Evolutionary conservation across 2,888 invertebrate genomes (phyloP).

Genomic region (Tiliacea citrago): DNA sequence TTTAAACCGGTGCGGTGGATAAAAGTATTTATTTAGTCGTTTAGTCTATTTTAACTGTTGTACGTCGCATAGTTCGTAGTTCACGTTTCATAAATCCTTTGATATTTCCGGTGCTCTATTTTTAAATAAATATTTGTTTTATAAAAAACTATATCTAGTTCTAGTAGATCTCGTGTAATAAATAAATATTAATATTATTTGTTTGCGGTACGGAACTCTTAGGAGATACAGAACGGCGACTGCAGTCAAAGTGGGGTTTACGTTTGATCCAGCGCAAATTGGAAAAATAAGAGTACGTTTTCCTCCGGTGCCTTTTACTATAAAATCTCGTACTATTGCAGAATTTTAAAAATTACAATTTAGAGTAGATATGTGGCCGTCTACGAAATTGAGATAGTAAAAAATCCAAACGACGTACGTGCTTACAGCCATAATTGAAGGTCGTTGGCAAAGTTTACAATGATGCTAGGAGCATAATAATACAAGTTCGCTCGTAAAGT

Average conservation of each 20-base stretch:
- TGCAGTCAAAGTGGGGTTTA: conserved; percentile 70
- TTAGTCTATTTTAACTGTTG: conserved; percentile 21
- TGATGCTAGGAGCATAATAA: conserved; percentile 84
- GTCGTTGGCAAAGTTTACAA: conserved; percentile 81
- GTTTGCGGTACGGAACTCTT: conserved; percentile 28
- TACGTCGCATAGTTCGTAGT: conserved; percentile 1
- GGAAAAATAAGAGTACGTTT: conserved; percentile 71
- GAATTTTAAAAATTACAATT: conserved; percentile 43
- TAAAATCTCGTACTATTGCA: conserved; percentile 48
- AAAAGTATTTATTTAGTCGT: conserved; percentile 43
- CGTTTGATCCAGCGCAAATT: conserved; percentile 77
- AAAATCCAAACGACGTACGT: conserved; percentile 62
- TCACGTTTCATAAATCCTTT: conserved; percentile 35
- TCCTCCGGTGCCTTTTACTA: conserved; percentile 54
- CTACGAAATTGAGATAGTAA: conserved; percentile 48
- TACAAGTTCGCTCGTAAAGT: conserved; percentile 86
- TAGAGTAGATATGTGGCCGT: conserved; percentile 11
- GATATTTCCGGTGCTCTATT: conserved; percentile 2
- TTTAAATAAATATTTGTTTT: background rate
- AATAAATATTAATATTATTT: conserved; percentile 36
- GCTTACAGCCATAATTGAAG: conserved; percentile 72
- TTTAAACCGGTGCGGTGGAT: conserved; percentile 44
- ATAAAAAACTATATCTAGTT: background rate
- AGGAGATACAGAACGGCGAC: conserved; percentile 50
- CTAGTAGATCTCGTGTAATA: background rate